Conservation (phyloP, 2,888 invertebrate genomes). For the Cantharis lateralis region DNA sequence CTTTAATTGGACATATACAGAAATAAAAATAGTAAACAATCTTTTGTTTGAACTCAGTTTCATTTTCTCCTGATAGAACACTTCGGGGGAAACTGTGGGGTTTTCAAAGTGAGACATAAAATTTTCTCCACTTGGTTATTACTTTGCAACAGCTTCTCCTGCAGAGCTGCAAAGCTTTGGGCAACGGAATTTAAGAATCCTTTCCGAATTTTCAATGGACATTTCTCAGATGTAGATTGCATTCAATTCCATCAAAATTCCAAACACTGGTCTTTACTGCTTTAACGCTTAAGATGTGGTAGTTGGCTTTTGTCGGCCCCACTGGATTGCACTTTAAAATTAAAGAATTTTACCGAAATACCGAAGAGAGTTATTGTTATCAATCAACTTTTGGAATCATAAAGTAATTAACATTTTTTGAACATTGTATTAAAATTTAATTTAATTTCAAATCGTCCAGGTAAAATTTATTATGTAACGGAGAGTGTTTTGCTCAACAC, state of each 20-base stretch:
- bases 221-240: slow-evolving; percentile 93
- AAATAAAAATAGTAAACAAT: too few species aligned
- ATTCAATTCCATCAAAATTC: slow-evolving; percentile 98
- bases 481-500: background rate
- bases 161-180: slow-evolving; percentile 94
- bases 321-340: slow-evolving; percentile 83
- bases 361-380: slow-evolving; percentile 87
- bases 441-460: background rate
- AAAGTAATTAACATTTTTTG: background rate
- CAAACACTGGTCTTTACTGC: too few species aligned
- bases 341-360: slow-evolving; percentile 90
- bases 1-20: too few species aligned
- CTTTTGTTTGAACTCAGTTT: too few species aligned
- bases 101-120: slow-evolving; percentile 96
- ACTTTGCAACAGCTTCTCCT: slow-evolving; percentile 91
- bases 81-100: slow-evolving; percentile 55
- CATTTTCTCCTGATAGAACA: too few species aligned
- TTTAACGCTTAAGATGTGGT: slow-evolving; percentile 88
- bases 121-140: slow-evolving; percentile 95
- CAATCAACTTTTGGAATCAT: slow-evolving; percentile 68
- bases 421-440: background rate
- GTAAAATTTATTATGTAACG: background rate
- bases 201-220: slow-evolving; percentile 89
- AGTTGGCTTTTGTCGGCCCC: slow-evolving; percentile 86
- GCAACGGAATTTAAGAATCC: slow-evolving; percentile 95